A percentile compares a stretch with the other conserved stretches of the same genome.
phyloP scores from a whole-genome alignment of 2,797 vertebrate species.

The Enoplosus armatus region DNA sequence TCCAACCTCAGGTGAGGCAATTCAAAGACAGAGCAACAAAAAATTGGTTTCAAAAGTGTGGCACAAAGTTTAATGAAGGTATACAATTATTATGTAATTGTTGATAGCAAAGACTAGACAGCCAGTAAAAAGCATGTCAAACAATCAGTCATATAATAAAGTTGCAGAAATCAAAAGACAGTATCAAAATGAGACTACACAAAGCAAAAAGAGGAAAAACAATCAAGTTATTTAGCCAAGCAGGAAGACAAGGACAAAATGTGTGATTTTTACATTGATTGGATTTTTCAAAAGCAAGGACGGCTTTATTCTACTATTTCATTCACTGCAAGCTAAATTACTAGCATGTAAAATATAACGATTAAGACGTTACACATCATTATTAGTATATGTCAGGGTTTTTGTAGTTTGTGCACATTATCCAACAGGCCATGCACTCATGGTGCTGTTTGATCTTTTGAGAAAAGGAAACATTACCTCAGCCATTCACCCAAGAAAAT shows the following conservation, averaged over 20 bases:
- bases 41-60: background rate
- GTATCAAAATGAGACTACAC: background rate
- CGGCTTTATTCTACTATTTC: background rate
- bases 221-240: background rate
- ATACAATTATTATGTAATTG: background rate
- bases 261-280: background rate
- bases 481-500: slow-evolving; percentile 79
- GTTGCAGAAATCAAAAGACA: background rate
- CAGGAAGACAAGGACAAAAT: background rate
- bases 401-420: slow-evolving; percentile 50
- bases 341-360: background rate
- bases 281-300: background rate
- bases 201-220: background rate
- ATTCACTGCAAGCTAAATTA: slow-evolving; percentile 8
- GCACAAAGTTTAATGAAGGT: background rate
- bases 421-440: slow-evolving; percentile 55
- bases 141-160: background rate
- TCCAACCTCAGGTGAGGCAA: background rate
- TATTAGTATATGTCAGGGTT: slow-evolving; percentile 34
- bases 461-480: slow-evolving; percentile 85
- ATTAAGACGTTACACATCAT: slow-evolving; percentile 9
- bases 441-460: slow-evolving; percentile 72
- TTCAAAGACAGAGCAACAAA: background rate
- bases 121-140: background rate
- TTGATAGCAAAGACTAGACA: background rate